Evolutionary conservation across 1,140 invertebrate genomes (phyloP).

Genomic region (fruit fly (Drosophila melanogaster)): Release_6_plus_ISO1_MT NT_033779.5:3391001-3391500

Average conservation of each 20-base stretch:
- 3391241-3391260: not conserved
- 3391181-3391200: too few relatives aligned
- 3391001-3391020: conserved; percentile 13
- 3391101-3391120: too few relatives aligned
- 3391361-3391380: conserved; percentile 41
- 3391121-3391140: too few relatives aligned
- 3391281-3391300: conserved; percentile 66
- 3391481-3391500: conserved; percentile 56
- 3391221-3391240: not conserved
- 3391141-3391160: too few relatives aligned
- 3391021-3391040: not conserved
- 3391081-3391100: too few relatives aligned
- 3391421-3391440: conserved; percentile 72
- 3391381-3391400: conserved; percentile 1
- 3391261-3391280: conserved; percentile 56
- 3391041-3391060: not conserved
- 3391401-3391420: conserved; percentile 10
- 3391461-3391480: conserved; percentile 78
- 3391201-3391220: not conserved
- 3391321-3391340: not conserved
- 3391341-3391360: conserved; percentile 22
- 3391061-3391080: too few relatives aligned
- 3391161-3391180: too few relatives aligned
- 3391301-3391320: conserved; percentile 52
- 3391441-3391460: conserved; percentile 83